A percentile compares a stretch with the other conserved stretches of the same genome.
Conservation (phyloP, 1,140 invertebrate species). For the Pectinophora gossypiella region DNA sequence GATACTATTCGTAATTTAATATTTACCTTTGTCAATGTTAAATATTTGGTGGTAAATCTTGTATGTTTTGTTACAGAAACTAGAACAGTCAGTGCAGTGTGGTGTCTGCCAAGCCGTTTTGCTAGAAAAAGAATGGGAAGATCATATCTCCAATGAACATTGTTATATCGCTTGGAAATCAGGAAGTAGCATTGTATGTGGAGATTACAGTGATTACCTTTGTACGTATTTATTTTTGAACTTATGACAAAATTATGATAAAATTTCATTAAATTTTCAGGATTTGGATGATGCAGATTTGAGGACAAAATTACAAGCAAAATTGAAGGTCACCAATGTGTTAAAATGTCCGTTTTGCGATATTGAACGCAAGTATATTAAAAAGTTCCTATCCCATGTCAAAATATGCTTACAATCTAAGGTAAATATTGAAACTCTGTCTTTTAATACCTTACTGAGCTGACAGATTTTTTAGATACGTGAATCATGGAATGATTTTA, state of each 20-base stretch:
- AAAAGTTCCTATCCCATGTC: constrained; percentile 21
- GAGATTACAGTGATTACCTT: too few relatives aligned
- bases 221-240: too few relatives aligned
- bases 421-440: too few relatives aligned
- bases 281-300: constrained; percentile 12
- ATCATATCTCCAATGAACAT: constrained; percentile 29
- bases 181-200: constrained; percentile 35
- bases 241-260: too few relatives aligned
- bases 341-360: constrained; percentile 24
- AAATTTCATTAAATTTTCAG: constrained; percentile 10
- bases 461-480: too few relatives aligned
- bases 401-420: constrained; percentile 16
- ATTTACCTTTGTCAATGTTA: too few relatives aligned
- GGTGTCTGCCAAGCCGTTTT: constrained; percentile 26
- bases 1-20: too few relatives aligned
- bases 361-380: constrained; percentile 9
- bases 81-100: too few relatives aligned
- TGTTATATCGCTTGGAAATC: constrained; percentile 37
- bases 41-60: too few relatives aligned
- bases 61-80: too few relatives aligned
- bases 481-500: too few relatives aligned
- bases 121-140: constrained; percentile 25
- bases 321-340: constrained; percentile 10
- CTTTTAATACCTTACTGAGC: too few relatives aligned
- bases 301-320: constrained; percentile 10